Base-by-base conservation (phyloP, 2,113 vertebrate genomes). In the Noctilio leporinus region DNA sequence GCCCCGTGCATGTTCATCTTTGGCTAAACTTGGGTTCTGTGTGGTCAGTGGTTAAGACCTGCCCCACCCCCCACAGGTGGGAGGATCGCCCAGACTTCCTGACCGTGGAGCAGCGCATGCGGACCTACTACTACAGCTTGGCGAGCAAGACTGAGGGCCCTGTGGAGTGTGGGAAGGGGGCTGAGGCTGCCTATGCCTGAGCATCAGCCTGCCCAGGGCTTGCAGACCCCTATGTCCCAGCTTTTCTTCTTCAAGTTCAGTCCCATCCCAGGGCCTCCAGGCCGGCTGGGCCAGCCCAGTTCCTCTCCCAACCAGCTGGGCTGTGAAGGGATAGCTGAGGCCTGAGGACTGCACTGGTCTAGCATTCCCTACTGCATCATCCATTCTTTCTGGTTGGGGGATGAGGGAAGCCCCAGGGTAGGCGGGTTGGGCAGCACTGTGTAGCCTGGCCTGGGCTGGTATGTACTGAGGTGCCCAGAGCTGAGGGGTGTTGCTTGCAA, bases 81-180 rank as follows among this genome's bases (percentile, higher is more conserved):
- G 99, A 99, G 91, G 98, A 99, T 0, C 99, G 99, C 4, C 99
- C 99, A 0, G 98, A 99, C 84, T 99, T 99, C 97, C 94, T 96
- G 85, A 91, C 98, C 1, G 99, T 99, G 86, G 99, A 99, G 96
- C 99, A 98, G 91, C 98, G 88, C 92, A 99, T 99, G 98, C 99
- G 99, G 30, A 86, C 96, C 89, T 99, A 99, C 97, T 98, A 99
- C 98, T 99, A 99, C 98, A 99, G 99, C 88, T 94, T 99, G 85
- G 99, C 99, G 0, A 98, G 97, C 95, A 99, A 98, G 97, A 92
- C 91, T 0, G 98, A 98, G 43, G 98, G 93, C 0, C 20, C 92
- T 3, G 3, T 64, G 0, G 97, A 94, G 40, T 92, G 57, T 11
- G 70, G n/a, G 17, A 97, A 89, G 55, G 33, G 22, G 2, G 35